These are phyloP conservation scores for Drosophila gaucha DNA, from an alignment of 2,888 invertebrate species.

Conservation along the genomic window DNA sequence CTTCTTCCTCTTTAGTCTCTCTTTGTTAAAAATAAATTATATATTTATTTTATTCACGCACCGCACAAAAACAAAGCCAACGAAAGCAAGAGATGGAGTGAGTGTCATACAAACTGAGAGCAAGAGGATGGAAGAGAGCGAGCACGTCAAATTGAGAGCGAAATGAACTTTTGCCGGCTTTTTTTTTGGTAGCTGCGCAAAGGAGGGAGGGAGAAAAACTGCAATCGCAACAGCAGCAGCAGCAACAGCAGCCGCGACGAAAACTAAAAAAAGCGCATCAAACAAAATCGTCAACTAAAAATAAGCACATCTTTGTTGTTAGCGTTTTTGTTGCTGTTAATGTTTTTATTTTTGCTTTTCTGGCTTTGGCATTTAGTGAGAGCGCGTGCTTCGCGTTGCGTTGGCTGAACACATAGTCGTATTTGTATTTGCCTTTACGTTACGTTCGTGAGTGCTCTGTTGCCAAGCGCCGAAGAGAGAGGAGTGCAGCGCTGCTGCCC, in stretches of 20 bases:
- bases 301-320: conserved; percentile 41
- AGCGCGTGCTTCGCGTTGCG: conserved; percentile 18
- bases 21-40: conserved; percentile 74
- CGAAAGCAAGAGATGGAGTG: conserved; percentile 11
- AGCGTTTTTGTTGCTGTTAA: conserved; percentile 1
- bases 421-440: conserved; percentile 1
- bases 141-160: neutral
- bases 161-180: conserved; percentile 52
- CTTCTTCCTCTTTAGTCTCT: conserved; percentile 38
- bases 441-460: conserved; percentile 34
- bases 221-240: conserved; percentile 14
- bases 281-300: conserved; percentile 61
- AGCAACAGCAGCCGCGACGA: conserved; percentile 4
- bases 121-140: conserved; percentile 2
- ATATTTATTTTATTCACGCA: conserved; percentile 66
- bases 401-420: conserved; percentile 9
- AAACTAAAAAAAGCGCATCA: conserved; percentile 55
- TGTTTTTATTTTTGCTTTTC: conserved; percentile 6
- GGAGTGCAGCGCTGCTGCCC: conserved; percentile 30
- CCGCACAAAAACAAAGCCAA: conserved; percentile 30
- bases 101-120: neutral
- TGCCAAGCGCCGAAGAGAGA: conserved; percentile 45
- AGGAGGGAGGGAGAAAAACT: conserved; percentile 13
- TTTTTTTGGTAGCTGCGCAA: conserved; percentile 35
- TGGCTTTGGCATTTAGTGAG: conserved; percentile 32